Evolutionary conservation across 2,797 vertebrate genomes (phyloP).

Genomic region (Liasis olivaceus): DNA sequence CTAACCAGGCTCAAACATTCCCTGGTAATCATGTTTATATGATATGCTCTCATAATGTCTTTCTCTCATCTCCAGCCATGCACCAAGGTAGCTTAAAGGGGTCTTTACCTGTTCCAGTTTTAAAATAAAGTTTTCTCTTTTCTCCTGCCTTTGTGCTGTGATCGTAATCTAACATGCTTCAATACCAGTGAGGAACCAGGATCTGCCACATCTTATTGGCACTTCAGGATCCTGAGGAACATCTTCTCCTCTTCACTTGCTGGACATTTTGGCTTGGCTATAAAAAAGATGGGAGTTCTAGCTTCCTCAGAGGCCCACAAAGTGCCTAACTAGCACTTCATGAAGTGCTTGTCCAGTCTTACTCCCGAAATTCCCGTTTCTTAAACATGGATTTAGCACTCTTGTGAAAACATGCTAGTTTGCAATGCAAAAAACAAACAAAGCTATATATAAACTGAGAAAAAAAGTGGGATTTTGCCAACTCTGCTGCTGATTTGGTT

Average conservation of each 20-base stretch:
- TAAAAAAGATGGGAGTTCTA: background rate
- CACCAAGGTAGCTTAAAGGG: no score
- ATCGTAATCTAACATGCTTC: background rate
- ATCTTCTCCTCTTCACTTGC: background rate
- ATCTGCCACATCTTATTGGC: background rate
- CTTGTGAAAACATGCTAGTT: background rate
- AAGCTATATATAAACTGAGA: background rate
- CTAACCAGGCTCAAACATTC: no score
- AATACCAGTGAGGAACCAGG: background rate
- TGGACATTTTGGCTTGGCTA: background rate
- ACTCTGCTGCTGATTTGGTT: background rate
- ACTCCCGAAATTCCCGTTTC: background rate
- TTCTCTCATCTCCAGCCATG: no score
- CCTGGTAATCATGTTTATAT: no score
- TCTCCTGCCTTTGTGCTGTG: background rate
- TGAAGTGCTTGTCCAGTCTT: background rate
- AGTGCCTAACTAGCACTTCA: background rate
- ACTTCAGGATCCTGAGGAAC: background rate
- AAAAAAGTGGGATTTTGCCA: background rate
- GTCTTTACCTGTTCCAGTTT: background rate
- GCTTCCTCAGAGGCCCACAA: background rate
- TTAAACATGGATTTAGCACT: background rate
- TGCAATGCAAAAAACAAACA: background rate
- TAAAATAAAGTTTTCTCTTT: background rate
- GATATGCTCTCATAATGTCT: no score